Base-by-base conservation (phyloP, 2,888 invertebrate genomes). In the Parelbella ahira region DNA sequence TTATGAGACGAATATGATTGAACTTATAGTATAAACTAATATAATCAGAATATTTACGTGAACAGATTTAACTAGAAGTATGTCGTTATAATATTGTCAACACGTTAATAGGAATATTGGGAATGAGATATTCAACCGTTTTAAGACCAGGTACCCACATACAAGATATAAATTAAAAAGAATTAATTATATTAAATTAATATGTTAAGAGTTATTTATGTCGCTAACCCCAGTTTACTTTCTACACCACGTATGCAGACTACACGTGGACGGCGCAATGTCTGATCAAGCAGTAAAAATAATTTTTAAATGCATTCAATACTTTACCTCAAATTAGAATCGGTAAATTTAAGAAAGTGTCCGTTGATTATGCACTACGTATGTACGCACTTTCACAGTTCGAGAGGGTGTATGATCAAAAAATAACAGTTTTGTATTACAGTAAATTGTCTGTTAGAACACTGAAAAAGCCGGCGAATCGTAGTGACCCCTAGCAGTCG, bases 251-350 rank as follows among this genome's bases (percentile, higher is more conserved):
- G 60, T 59, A 54, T 37, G 45, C 50, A 57, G 15, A 37, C 37
- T 63, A 61, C 70, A 75, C 73, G 75, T 76, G 74, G 63, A 67
- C 51, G 48, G 38, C 39, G 38, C 54, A 54, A 34, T 15, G 49
- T 47, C 48, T 47, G 54, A 54, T 48, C 44, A 49, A 29, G 44
- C 44, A 48, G 47, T 54, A 51, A 54, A 62, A 59, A 58, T 63
- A 54, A 49, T 53, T 53, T 60, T 6, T 4, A 61, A 60, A 52
- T 47, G 46, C 51, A 50, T 55, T 54, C 54, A 61, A 68, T 64
- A 63, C 49, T 67, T 68, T 61, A 84, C 84, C 86, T 83, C 67
- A 74, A 61, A 74, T 57, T 72, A 71, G 67, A 56, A 72, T 78
- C 64, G 52, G 58, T 64, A 56, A 62, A 68, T 67, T 58, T 37